Conservation (phyloP, 2,797 vertebrate genomes). For the Enteromius trimaculatus region DNA sequence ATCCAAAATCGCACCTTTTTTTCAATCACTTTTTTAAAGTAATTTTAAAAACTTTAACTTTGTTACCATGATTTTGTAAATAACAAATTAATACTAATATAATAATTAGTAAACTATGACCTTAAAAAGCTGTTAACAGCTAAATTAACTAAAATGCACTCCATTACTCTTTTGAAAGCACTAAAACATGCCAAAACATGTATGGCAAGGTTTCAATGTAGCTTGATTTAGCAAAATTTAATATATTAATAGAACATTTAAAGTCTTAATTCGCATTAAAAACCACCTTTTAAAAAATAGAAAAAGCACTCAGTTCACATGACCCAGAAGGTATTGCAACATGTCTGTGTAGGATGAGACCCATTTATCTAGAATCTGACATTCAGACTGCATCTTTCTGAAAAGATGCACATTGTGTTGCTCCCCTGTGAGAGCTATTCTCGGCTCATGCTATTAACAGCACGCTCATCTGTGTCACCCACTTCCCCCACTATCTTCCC, state of each 20-base stretch:
- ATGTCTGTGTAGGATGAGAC: not conserved
- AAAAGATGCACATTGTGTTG: slow-evolving; percentile 50
- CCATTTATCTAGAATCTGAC: slow-evolving; percentile 38
- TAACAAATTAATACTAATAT: not conserved
- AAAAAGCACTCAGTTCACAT: not conserved
- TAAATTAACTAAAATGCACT: not conserved
- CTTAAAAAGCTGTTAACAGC: not conserved
- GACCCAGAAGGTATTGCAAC: not conserved
- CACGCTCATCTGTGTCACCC: slow-evolving; percentile 78
- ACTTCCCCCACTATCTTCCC: slow-evolving; percentile 62
- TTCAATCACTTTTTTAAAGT: not conserved
- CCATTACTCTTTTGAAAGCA: not conserved
- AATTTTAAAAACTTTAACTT: not conserved
- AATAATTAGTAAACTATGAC: not conserved
- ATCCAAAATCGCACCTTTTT: not conserved
- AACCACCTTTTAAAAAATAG: not conserved
- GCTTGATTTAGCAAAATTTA: not conserved
- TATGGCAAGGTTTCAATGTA: not conserved
- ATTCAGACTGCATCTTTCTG: slow-evolving; percentile 48
- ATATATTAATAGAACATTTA: not conserved
- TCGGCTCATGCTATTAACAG: slow-evolving; percentile 74
- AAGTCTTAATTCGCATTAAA: too few species aligned
- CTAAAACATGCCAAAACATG: not conserved
- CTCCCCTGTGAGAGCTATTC: slow-evolving; percentile 73
- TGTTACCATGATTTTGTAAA: not conserved